Evolutionary conservation across 2,113 vertebrate species (phyloP), one percentile per base, ranked within the genome.

Genomic region (Halcyon senegalensis): DNA sequence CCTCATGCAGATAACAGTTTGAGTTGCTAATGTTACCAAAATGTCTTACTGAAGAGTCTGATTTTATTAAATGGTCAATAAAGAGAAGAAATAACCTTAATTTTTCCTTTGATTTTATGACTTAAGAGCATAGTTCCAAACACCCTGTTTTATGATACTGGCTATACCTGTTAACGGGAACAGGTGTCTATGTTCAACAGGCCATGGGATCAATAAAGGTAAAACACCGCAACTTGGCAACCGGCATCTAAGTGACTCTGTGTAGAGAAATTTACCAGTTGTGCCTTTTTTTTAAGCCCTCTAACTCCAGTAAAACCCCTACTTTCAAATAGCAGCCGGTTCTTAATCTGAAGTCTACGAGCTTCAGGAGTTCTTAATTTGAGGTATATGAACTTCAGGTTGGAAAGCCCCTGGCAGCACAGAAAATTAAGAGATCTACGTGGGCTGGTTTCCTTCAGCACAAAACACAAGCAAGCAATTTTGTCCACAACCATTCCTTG

Each of bases 71-170:
- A 84, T 0, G 12, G 64, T 64, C 56, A 90, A 84, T 81, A 91
- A 87, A 93, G 19, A 66, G 1, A 1, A 64, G 50, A 39, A 78
- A 62, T 18, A 59, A 69, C 8, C 44, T 43, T 76, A 48, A 59
- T 90, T 70, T 88, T 88, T 33, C 43, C 76, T 93, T 87, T 90
- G 73, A 94, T 93, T 76, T 77, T 67, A 13, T 21, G 85, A 48
- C 46, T 83, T 80, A 66, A 67, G 16, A 81, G 48, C 31, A 41
- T 23, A 27, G 44, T 39, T 82, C 70, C 20, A 87, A 90, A 84
- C 5, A 89, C 15, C 8, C 23, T 39, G 2, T 3, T 66, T 87
- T 53, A 87, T 0, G 0, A 60, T 48, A 89, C 43, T 6, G 4
- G 44, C 55, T 67, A 59, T 41, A 62, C 12, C 53, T 14, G 3